These are phyloP conservation scores for Sphecodes monilicornis DNA, from an alignment of 2,888 invertebrate species.

Conservation along the genomic window DNA sequence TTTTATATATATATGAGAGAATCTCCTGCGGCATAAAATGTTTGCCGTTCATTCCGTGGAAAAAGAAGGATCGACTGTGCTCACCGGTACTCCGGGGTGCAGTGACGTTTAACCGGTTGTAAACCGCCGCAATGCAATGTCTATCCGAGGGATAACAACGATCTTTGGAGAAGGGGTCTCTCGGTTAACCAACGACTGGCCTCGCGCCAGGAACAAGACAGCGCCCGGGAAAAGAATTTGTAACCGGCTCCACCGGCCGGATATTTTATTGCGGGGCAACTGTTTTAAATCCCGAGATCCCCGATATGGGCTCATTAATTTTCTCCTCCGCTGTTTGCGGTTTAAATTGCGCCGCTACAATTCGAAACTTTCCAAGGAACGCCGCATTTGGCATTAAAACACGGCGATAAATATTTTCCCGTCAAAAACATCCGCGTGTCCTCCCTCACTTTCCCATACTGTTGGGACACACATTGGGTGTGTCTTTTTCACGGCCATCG, in stretches of 20 bases:
- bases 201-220: slow-evolving; percentile 37
- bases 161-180: slow-evolving; percentile 36
- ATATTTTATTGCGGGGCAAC: slow-evolving; percentile 17
- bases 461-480: no score
- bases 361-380: neutral
- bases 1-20: neutral
- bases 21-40: neutral
- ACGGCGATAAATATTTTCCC: neutral
- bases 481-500: no score
- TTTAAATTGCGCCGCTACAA: neutral
- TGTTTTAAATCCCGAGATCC: slow-evolving; percentile 25
- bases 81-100: neutral
- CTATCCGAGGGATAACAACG: slow-evolving; percentile 46
- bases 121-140: slow-evolving; percentile 30
- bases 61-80: neutral
- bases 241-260: neutral
- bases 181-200: slow-evolving; percentile 53
- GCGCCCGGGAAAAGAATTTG: slow-evolving; percentile 37
- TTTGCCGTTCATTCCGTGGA: neutral
- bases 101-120: slow-evolving; percentile 40
- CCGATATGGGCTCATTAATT: neutral
- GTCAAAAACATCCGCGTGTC: neutral
- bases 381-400: neutral
- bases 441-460: neutral
- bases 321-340: neutral